Conservation (phyloP, 2,888 invertebrate genomes). For the Mellilla xanthometata region DNA sequence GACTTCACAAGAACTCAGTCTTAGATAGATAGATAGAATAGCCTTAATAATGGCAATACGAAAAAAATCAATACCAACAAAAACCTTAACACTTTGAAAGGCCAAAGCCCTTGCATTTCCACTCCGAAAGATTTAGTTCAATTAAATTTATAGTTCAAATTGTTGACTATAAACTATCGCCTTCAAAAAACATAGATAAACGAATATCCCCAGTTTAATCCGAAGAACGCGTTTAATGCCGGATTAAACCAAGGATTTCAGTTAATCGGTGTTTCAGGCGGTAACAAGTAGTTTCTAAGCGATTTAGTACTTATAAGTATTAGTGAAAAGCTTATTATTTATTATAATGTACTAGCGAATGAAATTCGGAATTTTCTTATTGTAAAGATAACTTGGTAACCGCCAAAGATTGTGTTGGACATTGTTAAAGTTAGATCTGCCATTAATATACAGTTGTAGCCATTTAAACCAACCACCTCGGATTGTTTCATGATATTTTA, state of each 20-base stretch:
- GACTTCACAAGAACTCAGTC: no score
- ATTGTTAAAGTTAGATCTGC: constrained; percentile 17
- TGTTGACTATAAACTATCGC: constrained; percentile 16
- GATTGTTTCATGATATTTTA: no score
- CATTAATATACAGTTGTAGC: background rate
- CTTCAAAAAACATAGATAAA: background rate
- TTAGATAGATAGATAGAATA: no score
- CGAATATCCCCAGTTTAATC: no score
- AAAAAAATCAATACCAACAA: no score
- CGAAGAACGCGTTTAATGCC: no score
- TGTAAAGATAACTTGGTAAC: constrained; percentile 3
- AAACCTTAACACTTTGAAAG: background rate
- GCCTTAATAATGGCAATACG: no score
- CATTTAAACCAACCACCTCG: no score
- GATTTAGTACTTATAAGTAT: background rate
- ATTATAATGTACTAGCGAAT: constrained; percentile 19
- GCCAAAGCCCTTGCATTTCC: background rate
- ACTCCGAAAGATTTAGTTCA: background rate
- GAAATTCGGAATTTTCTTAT: constrained; percentile 20
- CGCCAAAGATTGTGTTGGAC: constrained; percentile 24
- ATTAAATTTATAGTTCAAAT: constrained; percentile 13
- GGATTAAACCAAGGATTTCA: no score
- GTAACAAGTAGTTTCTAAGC: constrained; percentile 12
- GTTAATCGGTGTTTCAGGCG: background rate
- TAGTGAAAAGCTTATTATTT: constrained; percentile 18